Evolutionary conservation across 2,797 vertebrate genomes (phyloP).

Genomic region (Bradypus variegatus): DNA sequence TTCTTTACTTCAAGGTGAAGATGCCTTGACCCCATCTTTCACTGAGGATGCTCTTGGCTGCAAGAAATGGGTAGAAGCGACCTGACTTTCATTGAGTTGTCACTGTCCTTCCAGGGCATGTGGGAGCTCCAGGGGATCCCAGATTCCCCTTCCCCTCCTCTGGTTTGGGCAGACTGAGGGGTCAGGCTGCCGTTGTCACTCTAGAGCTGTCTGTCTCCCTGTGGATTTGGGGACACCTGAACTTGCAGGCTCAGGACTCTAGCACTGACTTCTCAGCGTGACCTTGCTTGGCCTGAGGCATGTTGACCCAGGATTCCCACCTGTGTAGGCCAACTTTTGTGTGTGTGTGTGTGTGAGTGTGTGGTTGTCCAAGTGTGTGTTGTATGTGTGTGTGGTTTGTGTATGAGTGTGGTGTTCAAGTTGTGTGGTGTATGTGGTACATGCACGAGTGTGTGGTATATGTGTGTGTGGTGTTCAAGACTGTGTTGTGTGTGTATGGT

Average conservation of each 20-base stretch:
- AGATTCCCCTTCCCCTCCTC: not conserved
- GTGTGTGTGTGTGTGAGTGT: too few species aligned
- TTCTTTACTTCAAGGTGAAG: not conserved
- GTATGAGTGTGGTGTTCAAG: too few species aligned
- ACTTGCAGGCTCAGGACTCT: not conserved
- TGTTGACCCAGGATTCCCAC: not conserved
- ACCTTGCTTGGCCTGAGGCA: not conserved
- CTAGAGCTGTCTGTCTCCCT: not conserved
- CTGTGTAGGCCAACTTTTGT: not conserved
- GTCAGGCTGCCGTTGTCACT: not conserved
- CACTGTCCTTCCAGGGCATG: not conserved
- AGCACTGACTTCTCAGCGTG: not conserved
- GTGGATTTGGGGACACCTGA: not conserved
- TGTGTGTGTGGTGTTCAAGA: too few species aligned
- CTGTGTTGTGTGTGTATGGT: too few species aligned
- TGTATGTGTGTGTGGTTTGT: too few species aligned
- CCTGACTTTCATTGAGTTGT: not conserved
- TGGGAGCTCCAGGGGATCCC: not conserved
- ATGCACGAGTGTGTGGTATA: too few species aligned
- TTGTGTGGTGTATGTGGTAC: too few species aligned
- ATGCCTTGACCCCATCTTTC: not conserved
- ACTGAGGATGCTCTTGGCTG: not conserved
- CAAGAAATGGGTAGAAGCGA: not conserved
- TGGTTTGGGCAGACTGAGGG: not conserved
- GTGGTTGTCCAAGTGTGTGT: too few species aligned